Percentiles rank a stretch among this genome's conserved stretches.
Evolutionary conservation across 1,140 invertebrate species (phyloP).

Genomic region (Dryas iulia): DNA sequence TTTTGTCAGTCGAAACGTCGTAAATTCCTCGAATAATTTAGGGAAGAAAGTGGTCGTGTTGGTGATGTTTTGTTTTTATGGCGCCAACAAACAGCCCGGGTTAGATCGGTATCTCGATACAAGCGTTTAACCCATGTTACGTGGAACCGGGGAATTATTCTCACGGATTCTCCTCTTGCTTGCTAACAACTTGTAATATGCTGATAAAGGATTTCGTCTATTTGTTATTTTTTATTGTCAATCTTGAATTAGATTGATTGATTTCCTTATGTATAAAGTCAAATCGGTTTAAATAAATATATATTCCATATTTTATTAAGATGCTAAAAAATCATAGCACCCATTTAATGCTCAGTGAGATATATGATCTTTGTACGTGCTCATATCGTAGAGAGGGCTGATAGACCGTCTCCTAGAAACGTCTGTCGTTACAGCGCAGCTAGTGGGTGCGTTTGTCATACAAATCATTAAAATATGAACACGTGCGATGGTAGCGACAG

Average conservation of each 20-base stretch:
- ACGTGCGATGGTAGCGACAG: slow-evolving; percentile 41
- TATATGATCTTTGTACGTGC: slow-evolving; percentile 37
- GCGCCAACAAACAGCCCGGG: slow-evolving; percentile 70
- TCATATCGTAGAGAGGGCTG: slow-evolving; percentile 47
- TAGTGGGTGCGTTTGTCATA: slow-evolving; percentile 52
- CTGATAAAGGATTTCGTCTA: slow-evolving; percentile 32
- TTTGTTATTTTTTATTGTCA: slow-evolving; percentile 25
- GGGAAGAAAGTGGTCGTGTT: slow-evolving; percentile 77
- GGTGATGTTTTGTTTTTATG: slow-evolving; percentile 77
- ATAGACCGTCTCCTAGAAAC: slow-evolving; percentile 54
- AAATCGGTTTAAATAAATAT: not conserved
- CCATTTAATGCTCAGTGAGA: slow-evolving; percentile 12
- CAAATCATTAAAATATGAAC: slow-evolving; percentile 53
- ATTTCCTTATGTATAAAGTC: not conserved
- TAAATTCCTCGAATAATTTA: slow-evolving; percentile 79
- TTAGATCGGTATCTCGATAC: slow-evolving; percentile 78
- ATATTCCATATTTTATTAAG: not conserved
- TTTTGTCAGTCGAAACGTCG: slow-evolving; percentile 74
- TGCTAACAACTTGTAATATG: slow-evolving; percentile 70
- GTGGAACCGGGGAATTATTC: slow-evolving; percentile 70
- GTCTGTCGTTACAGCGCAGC: slow-evolving; percentile 18
- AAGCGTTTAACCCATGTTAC: slow-evolving; percentile 78
- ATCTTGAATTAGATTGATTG: slow-evolving; percentile 13
- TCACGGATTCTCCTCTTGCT: slow-evolving; percentile 57
- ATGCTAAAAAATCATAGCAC: not conserved